These are phyloP conservation scores for Serrognathus titanus DNA, from an alignment of 2,888 invertebrate species.

Conservation along the genomic window DNA sequence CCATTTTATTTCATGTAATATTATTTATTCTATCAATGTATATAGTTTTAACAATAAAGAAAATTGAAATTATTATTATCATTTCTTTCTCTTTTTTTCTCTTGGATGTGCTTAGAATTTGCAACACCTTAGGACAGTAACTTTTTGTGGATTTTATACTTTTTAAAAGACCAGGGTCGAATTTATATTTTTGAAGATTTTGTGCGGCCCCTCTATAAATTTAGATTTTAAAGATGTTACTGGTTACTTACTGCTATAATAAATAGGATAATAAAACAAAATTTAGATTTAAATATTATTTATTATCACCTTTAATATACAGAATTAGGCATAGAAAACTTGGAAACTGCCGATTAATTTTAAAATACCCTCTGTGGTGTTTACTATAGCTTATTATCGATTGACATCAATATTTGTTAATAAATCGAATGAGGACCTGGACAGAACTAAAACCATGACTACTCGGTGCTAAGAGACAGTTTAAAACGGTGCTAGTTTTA, in stretches of 20 bases:
- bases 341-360: conserved; percentile 24
- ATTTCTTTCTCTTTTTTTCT: too few relatives aligned
- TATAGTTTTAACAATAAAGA: too few relatives aligned
- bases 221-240: too few relatives aligned
- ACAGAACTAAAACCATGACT: conserved; percentile 21
- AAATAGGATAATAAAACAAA: conserved; percentile 1
- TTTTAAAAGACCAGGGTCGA: too few relatives aligned
- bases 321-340: conserved; percentile 29
- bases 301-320: conserved; percentile 25
- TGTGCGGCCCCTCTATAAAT: too few relatives aligned
- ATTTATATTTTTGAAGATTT: too few relatives aligned
- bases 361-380: conserved; percentile 18
- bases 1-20: not conserved
- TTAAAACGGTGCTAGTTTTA: not conserved
- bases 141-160: too few relatives aligned
- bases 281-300: conserved; percentile 14
- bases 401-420: conserved; percentile 1
- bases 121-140: too few relatives aligned
- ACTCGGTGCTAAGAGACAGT: not conserved
- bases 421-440: not conserved
- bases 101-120: too few relatives aligned
- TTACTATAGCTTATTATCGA: conserved; percentile 9
- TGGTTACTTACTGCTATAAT: too few relatives aligned
- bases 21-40: too few relatives aligned
- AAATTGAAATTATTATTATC: too few relatives aligned